Percentiles rank a stretch among this genome's conserved stretches.
Evolutionary conservation across 1,140 invertebrate genomes (phyloP).

Genomic region (Ylistrum balloti): DNA sequence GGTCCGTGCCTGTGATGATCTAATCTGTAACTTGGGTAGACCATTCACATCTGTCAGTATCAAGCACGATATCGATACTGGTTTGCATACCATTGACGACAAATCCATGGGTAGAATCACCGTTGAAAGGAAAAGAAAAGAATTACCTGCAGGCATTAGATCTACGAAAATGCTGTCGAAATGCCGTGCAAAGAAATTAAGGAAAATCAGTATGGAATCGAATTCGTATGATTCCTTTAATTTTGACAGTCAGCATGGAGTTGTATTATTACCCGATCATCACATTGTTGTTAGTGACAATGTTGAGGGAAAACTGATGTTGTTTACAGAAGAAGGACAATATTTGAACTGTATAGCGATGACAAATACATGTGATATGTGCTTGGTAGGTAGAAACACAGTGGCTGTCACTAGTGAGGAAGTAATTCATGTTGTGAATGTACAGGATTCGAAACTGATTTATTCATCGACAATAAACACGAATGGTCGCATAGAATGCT

Average conservation of each 20-base stretch:
- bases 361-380: slow-evolving; percentile 52
- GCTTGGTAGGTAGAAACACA: slow-evolving; percentile 48
- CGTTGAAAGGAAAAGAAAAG: slow-evolving; percentile 41
- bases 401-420: slow-evolving; percentile 48
- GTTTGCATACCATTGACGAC: slow-evolving; percentile 38
- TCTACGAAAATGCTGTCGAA: slow-evolving; percentile 47
- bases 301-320: slow-evolving; percentile 51
- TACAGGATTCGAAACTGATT: slow-evolving; percentile 42
- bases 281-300: slow-evolving; percentile 54
- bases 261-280: slow-evolving; percentile 50
- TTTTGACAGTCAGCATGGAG: slow-evolving; percentile 51
- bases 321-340: slow-evolving; percentile 50
- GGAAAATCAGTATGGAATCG: slow-evolving; percentile 35
- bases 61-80: slow-evolving; percentile 45
- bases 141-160: slow-evolving; percentile 43
- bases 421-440: slow-evolving; percentile 43
- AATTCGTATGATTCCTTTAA: slow-evolving; percentile 51
- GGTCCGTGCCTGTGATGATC: slow-evolving; percentile 49
- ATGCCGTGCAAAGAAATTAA: slow-evolving; percentile 41
- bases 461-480: slow-evolving; percentile 29
- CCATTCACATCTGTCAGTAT: slow-evolving; percentile 47
- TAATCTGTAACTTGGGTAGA: slow-evolving; percentile 34
- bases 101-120: slow-evolving; percentile 43
- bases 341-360: slow-evolving; percentile 48
- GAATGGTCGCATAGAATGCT: background rate